These are phyloP conservation scores for Suncus etruscus DNA, from an alignment of 2,113 vertebrate genomes.

Conservation along the genomic window DNA sequence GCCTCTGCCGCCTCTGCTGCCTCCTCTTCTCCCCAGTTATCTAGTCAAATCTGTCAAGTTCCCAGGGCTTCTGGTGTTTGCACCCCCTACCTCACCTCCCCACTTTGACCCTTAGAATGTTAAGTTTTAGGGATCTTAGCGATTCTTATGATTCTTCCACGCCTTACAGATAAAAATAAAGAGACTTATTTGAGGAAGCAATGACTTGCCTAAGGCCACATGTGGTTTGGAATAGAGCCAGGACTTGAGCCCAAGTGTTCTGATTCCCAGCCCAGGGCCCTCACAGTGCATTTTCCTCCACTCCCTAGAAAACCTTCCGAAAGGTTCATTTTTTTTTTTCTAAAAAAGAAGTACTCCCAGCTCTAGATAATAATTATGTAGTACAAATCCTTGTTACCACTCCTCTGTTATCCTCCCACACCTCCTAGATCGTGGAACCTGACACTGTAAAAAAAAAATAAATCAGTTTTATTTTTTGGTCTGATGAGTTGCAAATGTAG, in stretches of 20 bases:
- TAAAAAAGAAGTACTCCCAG: background rate
- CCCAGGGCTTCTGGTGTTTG: background rate
- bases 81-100: background rate
- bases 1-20: background rate
- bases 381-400: background rate
- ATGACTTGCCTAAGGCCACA: slow-evolving; percentile 70
- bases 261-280: background rate
- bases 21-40: background rate
- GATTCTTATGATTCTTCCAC: background rate
- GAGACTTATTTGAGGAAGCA: slow-evolving; percentile 46
- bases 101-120: slow-evolving; percentile 4
- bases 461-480: slow-evolving; percentile 43
- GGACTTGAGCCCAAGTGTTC: slow-evolving; percentile 10
- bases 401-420: background rate
- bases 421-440: slow-evolving; percentile 35
- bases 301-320: background rate
- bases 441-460: background rate
- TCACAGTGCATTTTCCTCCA: background rate
- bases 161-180: background rate
- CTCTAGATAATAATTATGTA: slow-evolving; percentile 35
- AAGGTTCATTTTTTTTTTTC: slow-evolving; percentile 15
- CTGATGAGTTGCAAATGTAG: background rate
- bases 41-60: slow-evolving; percentile 23
- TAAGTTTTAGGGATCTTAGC: background rate
- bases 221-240: slow-evolving; percentile 63